Percentiles rank a stretch among this genome's conserved stretches.
phyloP scores from a whole-genome alignment of 1,140 invertebrate genomes.

The Polypedilum vanderplanki region DNA sequence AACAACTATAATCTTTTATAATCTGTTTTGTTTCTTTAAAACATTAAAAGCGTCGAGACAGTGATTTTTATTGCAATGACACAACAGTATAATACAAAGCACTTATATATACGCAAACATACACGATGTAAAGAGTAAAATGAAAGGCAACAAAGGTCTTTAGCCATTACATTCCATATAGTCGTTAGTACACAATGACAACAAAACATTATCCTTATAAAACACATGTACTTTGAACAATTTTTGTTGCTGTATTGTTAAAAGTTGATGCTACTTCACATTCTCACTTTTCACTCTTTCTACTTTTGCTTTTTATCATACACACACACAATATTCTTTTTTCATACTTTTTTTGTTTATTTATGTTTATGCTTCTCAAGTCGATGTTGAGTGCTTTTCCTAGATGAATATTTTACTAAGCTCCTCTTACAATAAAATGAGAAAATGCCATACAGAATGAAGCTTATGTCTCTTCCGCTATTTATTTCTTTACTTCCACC shows the following conservation, averaged over 20 bases:
- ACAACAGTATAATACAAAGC: not conserved
- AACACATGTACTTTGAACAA: not conserved
- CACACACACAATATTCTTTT: not conserved
- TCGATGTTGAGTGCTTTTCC: not conserved
- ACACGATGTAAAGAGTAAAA: constrained; percentile 1
- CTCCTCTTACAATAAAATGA: not conserved
- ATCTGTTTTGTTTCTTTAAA: constrained; percentile 7
- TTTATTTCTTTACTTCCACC: no score
- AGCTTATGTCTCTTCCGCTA: no score
- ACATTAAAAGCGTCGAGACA: constrained; percentile 7
- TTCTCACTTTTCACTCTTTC: not conserved
- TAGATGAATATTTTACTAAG: constrained; percentile 16
- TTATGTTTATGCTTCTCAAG: not conserved
- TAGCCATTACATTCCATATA: constrained; percentile 2
- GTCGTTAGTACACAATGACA: not conserved
- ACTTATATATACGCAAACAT: not conserved
- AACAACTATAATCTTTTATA: not conserved
- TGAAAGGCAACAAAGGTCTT: constrained; percentile 17
- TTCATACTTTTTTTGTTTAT: constrained; percentile 3
- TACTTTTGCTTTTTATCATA: not conserved
- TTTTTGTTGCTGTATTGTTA: no score
- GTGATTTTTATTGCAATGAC: constrained; percentile 7
- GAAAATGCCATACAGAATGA: no score
- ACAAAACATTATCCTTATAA: constrained; percentile 13
- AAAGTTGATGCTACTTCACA: not conserved